Evolutionary conservation across 2,797 vertebrate species (phyloP).

Genomic region (Intellagama lesueurii): DNA sequence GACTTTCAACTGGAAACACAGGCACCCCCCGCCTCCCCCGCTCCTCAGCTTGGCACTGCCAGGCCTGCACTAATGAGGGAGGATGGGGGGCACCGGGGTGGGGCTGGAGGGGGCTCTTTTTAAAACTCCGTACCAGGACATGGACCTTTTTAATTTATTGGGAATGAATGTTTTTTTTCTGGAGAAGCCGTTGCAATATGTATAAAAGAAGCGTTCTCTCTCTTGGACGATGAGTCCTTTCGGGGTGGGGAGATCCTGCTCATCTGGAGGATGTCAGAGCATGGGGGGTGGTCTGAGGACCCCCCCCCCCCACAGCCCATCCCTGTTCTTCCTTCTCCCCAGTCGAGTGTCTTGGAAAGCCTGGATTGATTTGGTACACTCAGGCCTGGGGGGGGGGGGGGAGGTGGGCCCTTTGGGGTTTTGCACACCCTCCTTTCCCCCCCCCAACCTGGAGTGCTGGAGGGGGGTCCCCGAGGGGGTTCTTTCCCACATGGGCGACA

Average conservation of each 20-base stretch:
- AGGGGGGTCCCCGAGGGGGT: too few relatives aligned
- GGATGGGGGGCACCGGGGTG: background rate
- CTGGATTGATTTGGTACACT: too few relatives aligned
- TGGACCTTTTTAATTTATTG: conserved; percentile 82
- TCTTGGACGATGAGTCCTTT: background rate
- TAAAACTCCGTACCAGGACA: conserved; percentile 68
- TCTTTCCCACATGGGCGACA: too few relatives aligned
- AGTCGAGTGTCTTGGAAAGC: background rate
- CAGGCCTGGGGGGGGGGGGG: too few relatives aligned
- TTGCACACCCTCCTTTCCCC: too few relatives aligned
- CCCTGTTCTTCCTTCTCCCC: too few relatives aligned
- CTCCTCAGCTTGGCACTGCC: conserved; percentile 38
- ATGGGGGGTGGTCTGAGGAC: background rate
- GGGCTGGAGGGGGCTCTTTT: conserved; percentile 49
- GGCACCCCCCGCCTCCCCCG: background rate
- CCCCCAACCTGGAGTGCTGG: too few relatives aligned
- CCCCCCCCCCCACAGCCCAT: background rate
- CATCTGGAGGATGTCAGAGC: conserved; percentile 8
- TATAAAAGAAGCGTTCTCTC: conserved; percentile 73
- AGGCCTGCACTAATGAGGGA: conserved; percentile 55
- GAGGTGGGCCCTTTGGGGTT: too few relatives aligned
- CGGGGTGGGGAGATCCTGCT: background rate
- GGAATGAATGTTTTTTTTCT: conserved; percentile 76
- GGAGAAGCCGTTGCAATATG: conserved; percentile 75
- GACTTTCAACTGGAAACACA: background rate